Percentiles rank a stretch among this genome's conserved stretches.
These are phyloP conservation scores for Mionectes olivaceus DNA, from an alignment of 2,797 vertebrate species.

Conservation along the genomic window DNA sequence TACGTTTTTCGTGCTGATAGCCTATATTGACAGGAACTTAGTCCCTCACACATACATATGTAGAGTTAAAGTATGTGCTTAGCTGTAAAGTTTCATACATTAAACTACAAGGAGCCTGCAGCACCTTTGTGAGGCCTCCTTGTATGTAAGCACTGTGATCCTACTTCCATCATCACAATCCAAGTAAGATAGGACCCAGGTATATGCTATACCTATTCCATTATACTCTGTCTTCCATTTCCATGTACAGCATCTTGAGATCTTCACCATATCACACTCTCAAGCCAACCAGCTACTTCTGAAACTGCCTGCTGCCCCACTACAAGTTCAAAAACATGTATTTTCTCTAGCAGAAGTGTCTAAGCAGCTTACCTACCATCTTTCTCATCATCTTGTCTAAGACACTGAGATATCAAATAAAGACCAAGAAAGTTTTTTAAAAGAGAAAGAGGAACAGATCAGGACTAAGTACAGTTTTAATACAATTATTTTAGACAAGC, in stretches of 20 bases:
- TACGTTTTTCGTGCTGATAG: neutral
- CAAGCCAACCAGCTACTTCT: neutral
- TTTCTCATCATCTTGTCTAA: neutral
- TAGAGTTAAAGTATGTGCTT: neutral
- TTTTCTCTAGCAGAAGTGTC: neutral
- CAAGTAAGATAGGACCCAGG: accelerated
- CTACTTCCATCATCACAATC: neutral
- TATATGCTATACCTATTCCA: neutral
- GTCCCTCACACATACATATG: neutral
- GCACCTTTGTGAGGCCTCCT: neutral
- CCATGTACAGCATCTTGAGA: neutral
- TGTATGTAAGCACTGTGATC: neutral
- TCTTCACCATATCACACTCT: neutral
- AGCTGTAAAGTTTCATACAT: neutral
- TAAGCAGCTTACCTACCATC: neutral
- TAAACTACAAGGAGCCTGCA: neutral
- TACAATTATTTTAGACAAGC: neutral
- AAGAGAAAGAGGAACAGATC: neutral
- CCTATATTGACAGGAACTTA: neutral
- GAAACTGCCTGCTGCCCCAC: neutral
- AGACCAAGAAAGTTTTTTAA: neutral
- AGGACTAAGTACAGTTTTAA: neutral
- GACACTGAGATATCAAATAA: neutral
- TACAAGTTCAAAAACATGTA: neutral
- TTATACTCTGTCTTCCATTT: neutral